A percentile compares a stretch with the other conserved stretches of the same genome.
These are phyloP conservation scores for Lytechinus pictus DNA, from an alignment of 35 echinoderm and acorn worm species.

Conservation along the genomic window DNA sequence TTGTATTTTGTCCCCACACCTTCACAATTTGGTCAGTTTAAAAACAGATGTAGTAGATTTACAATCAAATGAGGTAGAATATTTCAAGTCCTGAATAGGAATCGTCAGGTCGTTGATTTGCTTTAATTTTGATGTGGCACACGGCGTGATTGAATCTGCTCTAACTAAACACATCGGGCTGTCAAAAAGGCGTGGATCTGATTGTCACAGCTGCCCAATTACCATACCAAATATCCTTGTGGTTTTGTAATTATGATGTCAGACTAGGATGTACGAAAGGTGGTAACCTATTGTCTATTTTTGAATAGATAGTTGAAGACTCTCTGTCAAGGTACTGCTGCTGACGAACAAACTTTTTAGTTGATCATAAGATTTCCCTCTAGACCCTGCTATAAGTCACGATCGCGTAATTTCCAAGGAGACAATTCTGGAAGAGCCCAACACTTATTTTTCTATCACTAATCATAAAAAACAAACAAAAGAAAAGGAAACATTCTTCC, in stretches of 20 bases:
- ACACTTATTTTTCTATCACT: neutral
- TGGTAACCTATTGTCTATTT: neutral
- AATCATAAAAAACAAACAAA: too few species aligned
- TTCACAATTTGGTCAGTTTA: neutral
- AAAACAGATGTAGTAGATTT: neutral
- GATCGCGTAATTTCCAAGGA: neutral
- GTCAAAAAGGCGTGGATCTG: neutral
- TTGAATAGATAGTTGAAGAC: neutral
- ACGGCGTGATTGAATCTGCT: neutral
- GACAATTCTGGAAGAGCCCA: neutral
- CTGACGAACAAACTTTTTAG: neutral
- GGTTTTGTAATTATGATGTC: conserved; percentile 19
- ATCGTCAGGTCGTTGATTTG: neutral
- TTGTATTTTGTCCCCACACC: neutral
- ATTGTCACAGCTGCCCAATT: neutral
- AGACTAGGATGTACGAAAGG: neutral
- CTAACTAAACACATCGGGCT: neutral
- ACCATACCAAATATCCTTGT: conserved; percentile 11
- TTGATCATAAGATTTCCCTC: neutral
- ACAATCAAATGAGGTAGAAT: neutral
- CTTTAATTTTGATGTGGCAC: neutral
- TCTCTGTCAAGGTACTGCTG: neutral
- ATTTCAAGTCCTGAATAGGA: neutral
- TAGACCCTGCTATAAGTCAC: neutral
- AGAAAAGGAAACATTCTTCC: too few species aligned